phyloP scores from a whole-genome alignment of 2,888 invertebrate species.

The Sicus ferrugineus region DNA sequence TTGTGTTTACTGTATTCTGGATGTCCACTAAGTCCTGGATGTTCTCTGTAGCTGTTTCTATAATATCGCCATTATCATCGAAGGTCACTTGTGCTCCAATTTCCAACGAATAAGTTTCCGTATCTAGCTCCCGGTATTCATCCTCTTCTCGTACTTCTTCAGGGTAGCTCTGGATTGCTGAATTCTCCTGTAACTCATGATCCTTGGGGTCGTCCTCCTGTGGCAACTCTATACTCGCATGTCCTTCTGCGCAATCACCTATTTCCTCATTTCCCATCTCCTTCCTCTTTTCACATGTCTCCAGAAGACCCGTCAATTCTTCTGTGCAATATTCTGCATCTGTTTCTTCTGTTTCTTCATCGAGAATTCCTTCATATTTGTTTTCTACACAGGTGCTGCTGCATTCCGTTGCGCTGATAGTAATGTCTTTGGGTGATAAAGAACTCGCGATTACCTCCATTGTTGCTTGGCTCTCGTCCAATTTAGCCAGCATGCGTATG shows the following conservation, averaged over 20 bases:
- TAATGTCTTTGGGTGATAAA: not conserved
- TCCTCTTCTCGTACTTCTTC: constrained; percentile 15
- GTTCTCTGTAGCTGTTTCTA: not conserved
- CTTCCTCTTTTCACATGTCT: not conserved
- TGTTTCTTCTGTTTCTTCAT: not conserved
- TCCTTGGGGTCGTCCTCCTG: constrained; percentile 7
- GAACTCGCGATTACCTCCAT: not conserved
- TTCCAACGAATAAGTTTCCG: not conserved
- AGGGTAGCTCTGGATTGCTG: not conserved
- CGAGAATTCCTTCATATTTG: not conserved
- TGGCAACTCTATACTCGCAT: not conserved
- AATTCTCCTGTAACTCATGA: not conserved
- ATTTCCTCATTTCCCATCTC: not conserved
- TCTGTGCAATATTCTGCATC: no score
- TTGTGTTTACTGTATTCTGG: not conserved
- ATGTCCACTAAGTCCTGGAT: not conserved
- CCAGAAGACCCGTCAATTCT: not conserved
- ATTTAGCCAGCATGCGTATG: constrained; percentile 19
- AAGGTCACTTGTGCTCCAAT: not conserved
- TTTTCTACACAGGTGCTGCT: not conserved
- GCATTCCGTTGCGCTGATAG: constrained; percentile 5
- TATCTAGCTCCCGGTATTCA: not conserved
- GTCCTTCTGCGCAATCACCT: not conserved
- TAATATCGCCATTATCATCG: not conserved
- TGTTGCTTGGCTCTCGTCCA: constrained; percentile 23